phyloP scores from a whole-genome alignment of 2,888 invertebrate species.

The Cryptus viduatorius region DNA sequence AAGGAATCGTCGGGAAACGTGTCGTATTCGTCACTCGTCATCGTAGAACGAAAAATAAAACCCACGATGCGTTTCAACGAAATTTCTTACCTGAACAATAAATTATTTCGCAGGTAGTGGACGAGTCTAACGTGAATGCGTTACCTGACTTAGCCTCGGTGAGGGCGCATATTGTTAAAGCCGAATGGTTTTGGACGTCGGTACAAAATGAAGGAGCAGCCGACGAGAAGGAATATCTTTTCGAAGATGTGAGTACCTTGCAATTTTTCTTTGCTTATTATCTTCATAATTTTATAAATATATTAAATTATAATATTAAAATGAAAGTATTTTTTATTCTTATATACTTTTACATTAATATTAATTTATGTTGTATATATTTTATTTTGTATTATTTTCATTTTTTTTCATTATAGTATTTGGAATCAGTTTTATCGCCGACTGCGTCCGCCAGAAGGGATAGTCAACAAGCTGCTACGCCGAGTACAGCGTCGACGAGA shows the following conservation, averaged over 20 bases:
- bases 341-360: background rate
- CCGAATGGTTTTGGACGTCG: conserved; percentile 99
- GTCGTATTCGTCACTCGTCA: conserved; percentile 51
- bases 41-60: conserved; percentile 18
- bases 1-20: conserved; percentile 46
- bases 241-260: conserved; percentile 90
- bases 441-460: conserved; percentile 86
- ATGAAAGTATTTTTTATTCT: conserved; percentile 74
- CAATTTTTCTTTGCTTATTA: conserved; percentile 5
- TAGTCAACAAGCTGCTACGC: conserved; percentile 86
- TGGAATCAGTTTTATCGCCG: conserved; percentile 86
- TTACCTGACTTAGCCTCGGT: conserved; percentile 90
- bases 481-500: conserved; percentile 86
- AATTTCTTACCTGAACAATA: conserved; percentile 26
- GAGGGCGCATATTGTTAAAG: conserved; percentile 92
- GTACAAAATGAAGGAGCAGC: conserved; percentile 98
- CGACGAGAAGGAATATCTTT: conserved; percentile 95
- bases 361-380: conserved; percentile 69
- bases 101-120: conserved; percentile 90
- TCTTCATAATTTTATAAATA: too few relatives aligned
- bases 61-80: conserved; percentile 3
- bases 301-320: too few relatives aligned
- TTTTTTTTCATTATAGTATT: conserved; percentile 81
- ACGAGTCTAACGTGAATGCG: conserved; percentile 91
- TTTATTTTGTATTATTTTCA: background rate